Evolutionary conservation across 2,888 invertebrate genomes (phyloP).

Genomic region (Caenorhabditis uteleia): DNA sequence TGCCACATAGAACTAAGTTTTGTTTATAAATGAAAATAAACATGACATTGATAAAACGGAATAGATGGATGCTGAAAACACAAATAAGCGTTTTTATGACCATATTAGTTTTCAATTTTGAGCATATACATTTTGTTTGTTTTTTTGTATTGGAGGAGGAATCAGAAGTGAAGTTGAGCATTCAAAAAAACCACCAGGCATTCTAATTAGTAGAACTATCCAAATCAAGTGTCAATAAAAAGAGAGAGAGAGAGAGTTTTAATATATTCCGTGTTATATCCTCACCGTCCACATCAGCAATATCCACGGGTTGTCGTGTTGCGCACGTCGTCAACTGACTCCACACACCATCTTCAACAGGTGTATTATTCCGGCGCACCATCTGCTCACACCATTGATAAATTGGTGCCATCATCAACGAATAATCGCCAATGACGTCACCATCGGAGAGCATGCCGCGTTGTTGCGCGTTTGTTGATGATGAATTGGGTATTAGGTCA

Average conservation of each 20-base stretch:
- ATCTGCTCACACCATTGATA: slow-evolving; percentile 63
- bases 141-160: too few relatives aligned
- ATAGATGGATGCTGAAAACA: slow-evolving; percentile 13
- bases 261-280: not conserved
- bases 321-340: slow-evolving; percentile 49
- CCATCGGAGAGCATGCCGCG: slow-evolving; percentile 20
- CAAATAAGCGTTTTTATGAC: too few relatives aligned
- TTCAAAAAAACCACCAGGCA: too few relatives aligned
- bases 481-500: slow-evolving; percentile 28
- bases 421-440: slow-evolving; percentile 56
- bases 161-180: too few relatives aligned
- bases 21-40: not conserved
- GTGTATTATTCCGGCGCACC: slow-evolving; percentile 37
- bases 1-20: slow-evolving; percentile 4
- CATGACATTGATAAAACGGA: slow-evolving; percentile 1
- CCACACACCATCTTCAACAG: slow-evolving; percentile 43
- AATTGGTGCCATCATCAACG: slow-evolving; percentile 65
- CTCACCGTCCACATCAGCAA: slow-evolving; percentile 39
- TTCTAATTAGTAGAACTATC: slow-evolving; percentile 7
- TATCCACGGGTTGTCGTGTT: slow-evolving; percentile 25
- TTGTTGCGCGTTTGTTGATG: not conserved
- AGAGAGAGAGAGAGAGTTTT: slow-evolving; percentile 8
- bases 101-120: too few relatives aligned
- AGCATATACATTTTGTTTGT: too few relatives aligned
- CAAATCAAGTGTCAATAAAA: not conserved